phyloP scores from a whole-genome alignment of 23 tunicate species.

The Oikopleura dioica region DNA sequence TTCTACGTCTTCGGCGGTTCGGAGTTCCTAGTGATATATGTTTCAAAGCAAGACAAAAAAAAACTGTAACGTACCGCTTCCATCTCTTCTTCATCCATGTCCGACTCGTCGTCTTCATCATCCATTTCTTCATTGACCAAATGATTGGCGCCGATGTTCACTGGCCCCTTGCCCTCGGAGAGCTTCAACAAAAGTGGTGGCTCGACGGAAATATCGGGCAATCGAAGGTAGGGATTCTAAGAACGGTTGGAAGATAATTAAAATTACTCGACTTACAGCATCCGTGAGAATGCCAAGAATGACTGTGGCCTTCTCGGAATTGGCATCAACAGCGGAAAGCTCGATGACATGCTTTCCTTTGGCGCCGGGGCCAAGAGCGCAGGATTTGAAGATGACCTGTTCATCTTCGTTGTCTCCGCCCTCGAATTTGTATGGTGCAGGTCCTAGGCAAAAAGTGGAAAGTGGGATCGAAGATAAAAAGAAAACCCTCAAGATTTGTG shows the following conservation, averaged over 20 bases:
- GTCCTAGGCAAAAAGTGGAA: too few species aligned
- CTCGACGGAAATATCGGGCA: background rate
- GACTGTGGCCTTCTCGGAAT: constrained; percentile 9
- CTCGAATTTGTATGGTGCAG: background rate
- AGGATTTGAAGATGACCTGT: background rate
- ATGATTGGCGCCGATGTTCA: background rate
- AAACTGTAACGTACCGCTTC: too few species aligned
- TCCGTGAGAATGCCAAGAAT: background rate
- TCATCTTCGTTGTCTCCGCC: background rate
- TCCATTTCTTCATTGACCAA: background rate
- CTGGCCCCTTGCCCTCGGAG: background rate
- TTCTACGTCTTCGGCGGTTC: too few species aligned
- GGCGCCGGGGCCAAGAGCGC: background rate
- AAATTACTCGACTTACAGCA: background rate
- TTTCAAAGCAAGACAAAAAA: too few species aligned
- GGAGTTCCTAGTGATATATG: too few species aligned
- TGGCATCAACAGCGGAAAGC: constrained; percentile 1
- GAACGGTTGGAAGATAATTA: background rate
- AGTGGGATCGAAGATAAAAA: background rate
- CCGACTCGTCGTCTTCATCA: background rate
- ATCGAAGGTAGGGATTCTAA: background rate
- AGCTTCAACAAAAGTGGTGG: constrained; percentile 3
- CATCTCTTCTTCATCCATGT: background rate
- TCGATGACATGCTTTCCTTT: background rate
- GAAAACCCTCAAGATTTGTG: background rate